Conservation (phyloP, 2,113 vertebrate species). For the Sprattus sprattus region DNA sequence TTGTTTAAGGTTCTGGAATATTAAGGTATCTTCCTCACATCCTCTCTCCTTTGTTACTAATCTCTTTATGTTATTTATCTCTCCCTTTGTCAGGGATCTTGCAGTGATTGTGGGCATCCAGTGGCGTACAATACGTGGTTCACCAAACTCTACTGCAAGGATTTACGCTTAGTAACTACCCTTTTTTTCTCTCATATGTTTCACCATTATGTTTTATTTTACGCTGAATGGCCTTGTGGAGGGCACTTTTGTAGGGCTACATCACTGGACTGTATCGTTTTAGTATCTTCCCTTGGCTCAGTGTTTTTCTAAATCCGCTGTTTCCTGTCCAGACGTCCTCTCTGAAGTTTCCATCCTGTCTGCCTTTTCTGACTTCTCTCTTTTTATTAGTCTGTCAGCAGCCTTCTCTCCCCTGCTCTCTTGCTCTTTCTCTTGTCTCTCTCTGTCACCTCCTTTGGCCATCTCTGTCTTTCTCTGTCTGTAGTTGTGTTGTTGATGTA, state of each 20-base stretch:
- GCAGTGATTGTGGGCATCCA: constrained; percentile 87
- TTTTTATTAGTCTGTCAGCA: not conserved
- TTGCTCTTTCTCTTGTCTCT: not conserved
- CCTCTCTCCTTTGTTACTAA: not conserved
- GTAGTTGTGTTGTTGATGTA: not conserved
- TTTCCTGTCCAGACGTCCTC: not conserved
- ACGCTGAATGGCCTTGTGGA: not conserved
- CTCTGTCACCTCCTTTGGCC: not conserved
- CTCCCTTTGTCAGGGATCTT: constrained; percentile 76
- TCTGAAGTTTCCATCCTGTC: not conserved
- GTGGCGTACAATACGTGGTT: constrained; percentile 94
- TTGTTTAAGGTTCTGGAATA: not conserved
- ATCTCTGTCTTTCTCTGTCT: not conserved
- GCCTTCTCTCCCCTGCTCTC: not conserved
- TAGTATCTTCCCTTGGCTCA: not conserved
- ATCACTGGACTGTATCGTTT: not conserved
- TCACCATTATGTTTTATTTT: not conserved
- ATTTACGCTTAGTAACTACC: constrained; percentile 82
- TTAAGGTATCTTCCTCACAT: not conserved
- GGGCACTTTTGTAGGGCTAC: constrained; percentile 1
- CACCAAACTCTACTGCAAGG: constrained; percentile 87
- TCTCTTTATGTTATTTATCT: constrained; percentile 26
- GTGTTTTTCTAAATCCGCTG: not conserved
- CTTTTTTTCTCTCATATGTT: not conserved
- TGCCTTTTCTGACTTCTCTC: constrained; percentile 17